These are phyloP conservation scores for Halcyon smyrnensis DNA, from an alignment of 2,797 vertebrate species.

Conservation along the genomic window DNA sequence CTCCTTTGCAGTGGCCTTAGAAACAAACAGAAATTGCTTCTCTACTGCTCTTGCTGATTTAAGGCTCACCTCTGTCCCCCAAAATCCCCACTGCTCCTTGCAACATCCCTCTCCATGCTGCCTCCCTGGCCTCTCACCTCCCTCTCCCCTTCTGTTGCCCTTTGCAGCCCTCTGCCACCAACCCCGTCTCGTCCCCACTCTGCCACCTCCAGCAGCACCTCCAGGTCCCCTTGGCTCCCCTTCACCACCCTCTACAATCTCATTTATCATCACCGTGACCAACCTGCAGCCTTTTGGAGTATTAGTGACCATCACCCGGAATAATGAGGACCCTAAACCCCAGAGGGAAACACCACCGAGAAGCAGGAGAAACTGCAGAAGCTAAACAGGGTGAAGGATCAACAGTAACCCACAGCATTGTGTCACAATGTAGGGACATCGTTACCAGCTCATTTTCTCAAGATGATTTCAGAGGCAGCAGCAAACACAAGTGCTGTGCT, in stretches of 20 bases:
- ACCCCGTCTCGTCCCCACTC: rapidly evolving
- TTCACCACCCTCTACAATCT: background rate
- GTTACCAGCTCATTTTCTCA: background rate
- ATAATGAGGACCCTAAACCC: background rate
- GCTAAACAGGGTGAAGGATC: background rate
- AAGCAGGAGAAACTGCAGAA: background rate
- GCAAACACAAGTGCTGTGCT: background rate
- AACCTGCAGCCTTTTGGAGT: background rate
- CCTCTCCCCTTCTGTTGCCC: background rate
- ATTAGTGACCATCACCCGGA: background rate
- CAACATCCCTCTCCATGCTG: background rate
- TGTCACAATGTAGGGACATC: background rate
- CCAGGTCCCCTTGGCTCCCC: background rate
- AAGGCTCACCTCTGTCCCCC: background rate
- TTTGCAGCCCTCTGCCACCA: background rate
- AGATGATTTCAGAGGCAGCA: background rate
- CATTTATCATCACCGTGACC: background rate
- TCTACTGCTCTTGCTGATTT: background rate
- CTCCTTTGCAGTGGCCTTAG: background rate
- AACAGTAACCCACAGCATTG: background rate
- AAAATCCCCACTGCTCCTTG: background rate
- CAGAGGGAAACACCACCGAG: background rate
- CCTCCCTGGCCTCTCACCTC: background rate
- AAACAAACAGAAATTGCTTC: background rate
- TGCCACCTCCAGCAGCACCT: background rate